These are phyloP conservation scores for Nothocercus nigrocapillus DNA, from an alignment of 2,113 vertebrate species.

Conservation along the genomic window DNA sequence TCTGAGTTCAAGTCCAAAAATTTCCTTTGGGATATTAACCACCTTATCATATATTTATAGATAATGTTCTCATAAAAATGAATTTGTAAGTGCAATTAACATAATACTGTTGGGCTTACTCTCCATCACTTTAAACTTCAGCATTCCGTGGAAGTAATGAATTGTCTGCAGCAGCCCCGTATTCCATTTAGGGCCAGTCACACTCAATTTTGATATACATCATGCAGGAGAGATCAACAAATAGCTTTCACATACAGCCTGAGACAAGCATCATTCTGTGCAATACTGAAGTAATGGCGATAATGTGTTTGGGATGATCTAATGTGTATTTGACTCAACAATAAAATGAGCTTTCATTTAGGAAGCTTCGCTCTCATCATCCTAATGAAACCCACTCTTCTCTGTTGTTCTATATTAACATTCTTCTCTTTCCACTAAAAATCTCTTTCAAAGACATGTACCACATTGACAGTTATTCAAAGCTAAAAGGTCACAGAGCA, in stretches of 20 bases:
- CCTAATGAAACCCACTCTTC: background rate
- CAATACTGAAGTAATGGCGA: background rate
- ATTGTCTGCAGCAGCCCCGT: background rate
- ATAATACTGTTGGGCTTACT: background rate
- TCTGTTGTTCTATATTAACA: background rate
- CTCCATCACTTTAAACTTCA: background rate
- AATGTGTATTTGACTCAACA: background rate
- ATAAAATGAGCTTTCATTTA: background rate
- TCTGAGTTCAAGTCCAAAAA: background rate
- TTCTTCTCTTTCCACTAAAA: background rate
- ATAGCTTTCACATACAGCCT: background rate
- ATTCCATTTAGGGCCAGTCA: background rate
- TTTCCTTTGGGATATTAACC: background rate
- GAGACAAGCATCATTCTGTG: background rate
- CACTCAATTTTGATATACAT: background rate
- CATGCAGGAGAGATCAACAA: background rate
- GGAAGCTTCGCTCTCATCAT: background rate
- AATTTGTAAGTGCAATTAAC: conserved; percentile 12
- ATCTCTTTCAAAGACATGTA: background rate
- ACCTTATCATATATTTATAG: background rate
- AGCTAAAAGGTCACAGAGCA: background rate
- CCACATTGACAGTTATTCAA: background rate
- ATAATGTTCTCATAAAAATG: background rate
- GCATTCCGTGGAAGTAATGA: background rate
- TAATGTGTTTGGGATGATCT: background rate